Base-by-base conservation (phyloP, 2,888 invertebrate species). In the Auanema sp. region DNA sequence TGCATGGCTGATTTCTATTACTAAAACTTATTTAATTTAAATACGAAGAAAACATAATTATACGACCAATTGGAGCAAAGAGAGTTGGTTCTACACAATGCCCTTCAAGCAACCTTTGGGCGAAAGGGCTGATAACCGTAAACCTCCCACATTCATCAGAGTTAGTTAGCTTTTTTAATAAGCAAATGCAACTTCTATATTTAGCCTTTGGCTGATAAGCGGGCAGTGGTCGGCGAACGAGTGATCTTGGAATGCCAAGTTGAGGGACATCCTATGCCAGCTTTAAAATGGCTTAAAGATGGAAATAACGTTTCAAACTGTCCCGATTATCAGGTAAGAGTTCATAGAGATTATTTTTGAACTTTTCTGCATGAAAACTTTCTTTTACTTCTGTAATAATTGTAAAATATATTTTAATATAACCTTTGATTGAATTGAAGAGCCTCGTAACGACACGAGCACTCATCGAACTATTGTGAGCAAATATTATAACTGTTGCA, bases 221-320 rank as follows among this genome's bases (percentile, higher is more conserved):
- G 83, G 24, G 84, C 79, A 5, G 72, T 83, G n/a, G 79, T 81
- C 41, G 83, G 83, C 23, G 82, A 84, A 63, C 69, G 68, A 23
- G 79, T 83, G 43, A 67, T 77, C 47, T 72, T 84, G 50, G 83
- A 84, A 65, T 82, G 82, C 58, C 79, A 80, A 58, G 67, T 84
- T 40, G 82, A 82, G 54, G 84, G 82, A 12, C 79, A 83, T 60
- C 84, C 84, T 11, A 80, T 80, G 62, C 84, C 84, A 47, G 77
- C 74, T n/a, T 76, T 84, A 55, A 84, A 83, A 66, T 84, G 83
- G 83, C 76, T 83, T n/a, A 83, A 84, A 66, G 84, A 83, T 52
- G 82, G 84, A 12, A 79, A 82, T 52, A 81, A 83, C 65, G 78
- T 83, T 21, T 79, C 81, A n/a, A 73, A 72, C 47, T 83, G 83